Evolutionary conservation across 2,888 invertebrate species (phyloP).

Genomic region (Spicauda simplicius): DNA sequence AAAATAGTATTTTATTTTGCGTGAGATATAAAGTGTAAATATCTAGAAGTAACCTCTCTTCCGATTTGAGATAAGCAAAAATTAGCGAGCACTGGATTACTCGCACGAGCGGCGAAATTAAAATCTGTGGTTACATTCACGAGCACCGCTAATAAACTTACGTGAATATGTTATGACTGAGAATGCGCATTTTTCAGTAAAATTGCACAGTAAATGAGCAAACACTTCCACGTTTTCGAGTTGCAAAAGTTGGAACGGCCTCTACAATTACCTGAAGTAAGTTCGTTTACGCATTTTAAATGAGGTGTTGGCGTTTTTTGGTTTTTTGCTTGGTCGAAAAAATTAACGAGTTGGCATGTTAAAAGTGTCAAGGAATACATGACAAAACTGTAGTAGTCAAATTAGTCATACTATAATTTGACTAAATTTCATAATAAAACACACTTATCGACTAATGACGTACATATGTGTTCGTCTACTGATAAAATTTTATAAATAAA

Average conservation of each 20-base stretch:
- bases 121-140: constrained; percentile 67
- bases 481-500: too few relatives aligned
- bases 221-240: constrained; percentile 12
- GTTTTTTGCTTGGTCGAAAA: neutral
- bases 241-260: constrained; percentile 8
- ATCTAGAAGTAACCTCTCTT: neutral
- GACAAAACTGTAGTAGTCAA: neutral
- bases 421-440: too few relatives aligned
- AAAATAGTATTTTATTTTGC: too few relatives aligned
- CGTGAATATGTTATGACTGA: constrained; percentile 42
- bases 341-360: neutral
- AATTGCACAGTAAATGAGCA: constrained; percentile 9
- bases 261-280: constrained; percentile 4
- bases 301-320: constrained; percentile 1
- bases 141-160: constrained; percentile 64
- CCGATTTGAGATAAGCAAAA: neutral
- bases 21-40: neutral
- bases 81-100: constrained; percentile 51
- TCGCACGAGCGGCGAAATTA: constrained; percentile 65
- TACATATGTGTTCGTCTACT: too few relatives aligned
- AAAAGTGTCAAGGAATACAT: neutral
- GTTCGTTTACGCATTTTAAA: constrained; percentile 4
- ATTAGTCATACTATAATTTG: too few relatives aligned
- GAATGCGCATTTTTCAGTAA: constrained; percentile 21
- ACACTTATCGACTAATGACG: too few relatives aligned